phyloP scores from a whole-genome alignment of 2,113 vertebrate genomes.

The Pardalotus punctatus region DNA sequence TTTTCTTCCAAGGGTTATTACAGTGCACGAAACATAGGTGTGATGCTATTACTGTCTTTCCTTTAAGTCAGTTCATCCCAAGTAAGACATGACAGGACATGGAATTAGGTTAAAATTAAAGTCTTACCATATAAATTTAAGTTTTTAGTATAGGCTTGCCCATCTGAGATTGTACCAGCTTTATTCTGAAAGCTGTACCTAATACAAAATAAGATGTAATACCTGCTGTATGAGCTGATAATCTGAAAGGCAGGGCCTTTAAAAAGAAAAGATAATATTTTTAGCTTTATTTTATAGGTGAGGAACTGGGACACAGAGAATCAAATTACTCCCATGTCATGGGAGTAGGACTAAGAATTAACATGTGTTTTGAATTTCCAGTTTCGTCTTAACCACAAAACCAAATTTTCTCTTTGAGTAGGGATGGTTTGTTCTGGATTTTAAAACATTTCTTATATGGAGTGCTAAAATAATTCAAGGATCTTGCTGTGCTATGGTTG shows the following conservation, averaged over 20 bases:
- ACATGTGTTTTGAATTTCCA: conserved; percentile 23
- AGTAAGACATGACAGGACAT: background rate
- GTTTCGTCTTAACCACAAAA: conserved; percentile 23
- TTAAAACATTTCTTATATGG: background rate
- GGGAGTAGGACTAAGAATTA: conserved; percentile 33
- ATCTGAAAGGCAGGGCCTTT: background rate
- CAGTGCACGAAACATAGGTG: background rate
- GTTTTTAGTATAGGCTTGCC: background rate
- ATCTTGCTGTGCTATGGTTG: background rate
- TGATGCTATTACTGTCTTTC: background rate
- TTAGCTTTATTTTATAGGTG: background rate
- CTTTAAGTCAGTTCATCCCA: background rate
- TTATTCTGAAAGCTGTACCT: background rate
- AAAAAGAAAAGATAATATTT: background rate
- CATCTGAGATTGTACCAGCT: background rate
- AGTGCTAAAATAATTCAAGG: background rate
- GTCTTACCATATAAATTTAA: background rate
- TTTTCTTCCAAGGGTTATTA: background rate
- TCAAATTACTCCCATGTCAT: background rate
- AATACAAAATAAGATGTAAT: background rate
- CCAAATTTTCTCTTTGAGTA: background rate
- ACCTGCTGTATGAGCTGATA: background rate
- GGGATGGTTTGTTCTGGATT: background rate
- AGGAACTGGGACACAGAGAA: background rate
- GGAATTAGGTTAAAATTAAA: background rate